Conservation (phyloP, 2,797 vertebrate species). For the Sarcophilus harrisii region DNA sequence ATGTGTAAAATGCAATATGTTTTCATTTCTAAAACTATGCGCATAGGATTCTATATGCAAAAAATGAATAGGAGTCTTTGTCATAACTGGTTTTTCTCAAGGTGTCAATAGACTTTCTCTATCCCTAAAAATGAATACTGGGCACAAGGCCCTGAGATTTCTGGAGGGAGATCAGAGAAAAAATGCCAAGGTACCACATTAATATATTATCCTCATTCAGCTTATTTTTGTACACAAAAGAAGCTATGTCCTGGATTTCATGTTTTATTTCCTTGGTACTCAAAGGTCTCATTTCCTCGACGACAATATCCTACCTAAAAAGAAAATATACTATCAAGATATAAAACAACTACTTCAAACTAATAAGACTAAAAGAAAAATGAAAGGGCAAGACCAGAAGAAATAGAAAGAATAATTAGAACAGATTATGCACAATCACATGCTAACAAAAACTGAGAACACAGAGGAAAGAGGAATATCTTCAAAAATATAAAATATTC, state of each 20-base stretch:
- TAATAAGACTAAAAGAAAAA: conserved; percentile 61
- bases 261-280: conserved; percentile 61
- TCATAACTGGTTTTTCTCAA: conserved; percentile 21
- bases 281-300: conserved; percentile 49
- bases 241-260: conserved; percentile 62
- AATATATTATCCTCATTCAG: conserved; percentile 73
- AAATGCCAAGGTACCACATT: conserved; percentile 71
- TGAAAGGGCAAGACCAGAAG: conserved; percentile 7
- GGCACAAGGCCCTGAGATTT: conserved; percentile 50
- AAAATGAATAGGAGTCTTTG: conserved; percentile 33
- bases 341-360: conserved; percentile 52
- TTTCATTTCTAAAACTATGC: conserved; percentile 59
- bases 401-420: background rate
- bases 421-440: background rate
- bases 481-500: background rate
- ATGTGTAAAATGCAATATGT: conserved; percentile 42
- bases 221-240: conserved; percentile 74
- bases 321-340: conserved; percentile 52
- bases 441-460: background rate
- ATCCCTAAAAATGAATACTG: conserved; percentile 72
- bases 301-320: conserved; percentile 21
- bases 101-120: conserved; percentile 56
- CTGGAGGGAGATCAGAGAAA: conserved; percentile 80
- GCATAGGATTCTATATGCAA: background rate
- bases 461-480: background rate